phyloP scores from a whole-genome alignment of 2,797 vertebrate species.

The Trachops cirrhosus region DNA sequence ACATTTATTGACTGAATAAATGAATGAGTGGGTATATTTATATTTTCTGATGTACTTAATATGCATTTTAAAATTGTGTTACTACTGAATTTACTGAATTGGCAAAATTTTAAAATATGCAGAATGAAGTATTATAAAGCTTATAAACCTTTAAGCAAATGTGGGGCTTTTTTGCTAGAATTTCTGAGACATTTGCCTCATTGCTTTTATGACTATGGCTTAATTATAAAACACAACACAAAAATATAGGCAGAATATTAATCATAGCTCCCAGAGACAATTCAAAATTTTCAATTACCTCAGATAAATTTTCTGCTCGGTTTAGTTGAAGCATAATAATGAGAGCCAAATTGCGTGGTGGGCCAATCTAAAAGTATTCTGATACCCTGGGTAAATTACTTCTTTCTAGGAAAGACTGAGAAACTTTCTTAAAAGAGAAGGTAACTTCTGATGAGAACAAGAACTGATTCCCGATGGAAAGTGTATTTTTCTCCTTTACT shows the following conservation, averaged over 20 bases:
- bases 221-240: constrained; percentile 23
- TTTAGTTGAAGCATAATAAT: constrained; percentile 35
- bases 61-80: background rate
- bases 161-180: constrained; percentile 1
- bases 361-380: background rate
- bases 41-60: constrained; percentile 28
- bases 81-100: constrained; percentile 37
- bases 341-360: background rate
- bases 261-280: background rate
- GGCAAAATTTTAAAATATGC: constrained; percentile 28
- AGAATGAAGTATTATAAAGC: constrained; percentile 17
- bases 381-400: background rate
- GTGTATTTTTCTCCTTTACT: background rate
- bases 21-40: background rate
- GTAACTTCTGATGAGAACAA: constrained; percentile 7
- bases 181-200: constrained; percentile 8
- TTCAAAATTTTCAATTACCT: background rate
- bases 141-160: background rate
- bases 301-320: constrained; percentile 9
- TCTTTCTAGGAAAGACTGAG: background rate
- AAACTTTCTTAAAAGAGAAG: background rate
- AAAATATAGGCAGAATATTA: constrained; percentile 15
- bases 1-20: constrained; percentile 42
- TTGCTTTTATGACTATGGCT: constrained; percentile 41
- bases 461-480: background rate